phyloP scores from a whole-genome alignment of 53 echinoderm and acorn worm genomes.

The Stichopus horrens region DNA sequence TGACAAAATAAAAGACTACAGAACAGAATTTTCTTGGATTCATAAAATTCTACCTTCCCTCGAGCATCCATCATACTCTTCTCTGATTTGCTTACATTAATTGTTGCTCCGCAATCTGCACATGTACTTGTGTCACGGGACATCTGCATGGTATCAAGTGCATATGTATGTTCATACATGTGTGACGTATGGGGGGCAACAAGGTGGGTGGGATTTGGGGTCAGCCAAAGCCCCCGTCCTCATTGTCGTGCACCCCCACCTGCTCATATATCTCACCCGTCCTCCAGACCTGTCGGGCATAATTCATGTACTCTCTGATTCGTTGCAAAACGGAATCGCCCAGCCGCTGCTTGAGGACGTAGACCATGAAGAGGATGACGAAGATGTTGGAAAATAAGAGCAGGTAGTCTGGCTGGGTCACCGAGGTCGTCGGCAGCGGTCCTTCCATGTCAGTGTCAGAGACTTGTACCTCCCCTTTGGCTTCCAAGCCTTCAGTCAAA shows the following conservation, averaged over 20 bases:
- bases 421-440: conserved; percentile 64
- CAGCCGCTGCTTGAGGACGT: conserved; percentile 66
- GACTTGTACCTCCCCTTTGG: conserved; percentile 70
- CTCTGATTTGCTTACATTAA: too few relatives aligned
- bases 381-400: conserved; percentile 85
- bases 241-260: conserved; percentile 69
- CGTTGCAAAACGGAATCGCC: conserved; percentile 62
- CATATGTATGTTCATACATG: too few relatives aligned
- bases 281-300: conserved; percentile 77
- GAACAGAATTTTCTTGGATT: too few relatives aligned
- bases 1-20: too few relatives aligned
- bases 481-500: conserved; percentile 62
- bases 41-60: too few relatives aligned
- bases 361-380: conserved; percentile 51
- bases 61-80: too few relatives aligned
- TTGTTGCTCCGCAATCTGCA: too few relatives aligned
- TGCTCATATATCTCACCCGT: conserved; percentile 85
- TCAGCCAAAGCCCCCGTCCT: conserved; percentile 54
- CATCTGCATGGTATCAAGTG: background rate
- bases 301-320: conserved; percentile 50
- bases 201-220: background rate
- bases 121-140: background rate
- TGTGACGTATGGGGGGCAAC: too few relatives aligned
- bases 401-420: conserved; percentile 76
- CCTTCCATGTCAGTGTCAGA: conserved; percentile 64